phyloP scores from a whole-genome alignment of 2,888 invertebrate genomes.

The Pachycephus smyrnensis region DNA sequence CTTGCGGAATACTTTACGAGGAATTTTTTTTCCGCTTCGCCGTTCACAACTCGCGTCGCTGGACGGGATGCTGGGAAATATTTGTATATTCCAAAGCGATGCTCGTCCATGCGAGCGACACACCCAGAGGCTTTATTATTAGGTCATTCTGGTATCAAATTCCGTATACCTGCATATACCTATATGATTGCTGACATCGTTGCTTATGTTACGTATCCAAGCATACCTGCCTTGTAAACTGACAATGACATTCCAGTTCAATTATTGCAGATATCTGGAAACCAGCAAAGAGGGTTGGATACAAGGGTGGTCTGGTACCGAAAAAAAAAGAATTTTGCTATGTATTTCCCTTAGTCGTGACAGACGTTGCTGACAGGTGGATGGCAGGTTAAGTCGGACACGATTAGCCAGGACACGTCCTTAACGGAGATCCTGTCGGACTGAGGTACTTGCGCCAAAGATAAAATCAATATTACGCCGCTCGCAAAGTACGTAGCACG shows the following conservation, averaged over 20 bases:
- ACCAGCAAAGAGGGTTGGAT: not conserved
- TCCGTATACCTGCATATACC: not conserved
- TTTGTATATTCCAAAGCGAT: not conserved
- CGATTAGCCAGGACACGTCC: not conserved
- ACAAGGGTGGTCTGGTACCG: not conserved
- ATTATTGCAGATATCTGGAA: not conserved
- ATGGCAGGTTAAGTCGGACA: not conserved
- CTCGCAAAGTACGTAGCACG: constrained; percentile 36
- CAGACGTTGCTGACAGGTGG: not conserved
- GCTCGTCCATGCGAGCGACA: not conserved
- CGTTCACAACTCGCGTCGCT: not conserved
- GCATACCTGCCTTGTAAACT: not conserved
- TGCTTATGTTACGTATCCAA: not conserved
- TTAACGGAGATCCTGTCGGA: not conserved
- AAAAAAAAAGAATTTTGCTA: not conserved
- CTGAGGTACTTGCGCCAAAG: constrained; percentile 35
- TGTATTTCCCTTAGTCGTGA: not conserved
- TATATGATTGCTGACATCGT: not conserved
- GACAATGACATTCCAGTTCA: no score
- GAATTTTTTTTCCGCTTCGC: not conserved
- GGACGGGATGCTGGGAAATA: not conserved
- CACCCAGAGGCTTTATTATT: not conserved
- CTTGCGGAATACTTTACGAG: constrained; percentile 31
- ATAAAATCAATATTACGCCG: constrained; percentile 45
- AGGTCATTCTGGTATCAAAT: not conserved